Percentiles rank a stretch among this genome's conserved stretches.
These are phyloP conservation scores for Sialia sialis DNA, from an alignment of 2,113 vertebrate species.

Conservation along the genomic window DNA sequence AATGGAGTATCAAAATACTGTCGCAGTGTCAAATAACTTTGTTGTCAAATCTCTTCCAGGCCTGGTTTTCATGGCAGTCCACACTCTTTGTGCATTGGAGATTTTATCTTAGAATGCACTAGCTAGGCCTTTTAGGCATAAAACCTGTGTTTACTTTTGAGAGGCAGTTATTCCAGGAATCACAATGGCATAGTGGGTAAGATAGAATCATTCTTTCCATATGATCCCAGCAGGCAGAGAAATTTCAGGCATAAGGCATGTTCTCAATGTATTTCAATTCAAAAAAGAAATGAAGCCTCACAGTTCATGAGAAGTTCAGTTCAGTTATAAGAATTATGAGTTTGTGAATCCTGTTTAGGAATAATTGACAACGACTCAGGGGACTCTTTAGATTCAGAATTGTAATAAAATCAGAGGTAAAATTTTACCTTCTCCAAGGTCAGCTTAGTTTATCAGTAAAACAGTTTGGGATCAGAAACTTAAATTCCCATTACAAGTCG, in stretches of 20 bases:
- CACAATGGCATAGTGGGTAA: not conserved
- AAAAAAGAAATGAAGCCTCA: not conserved
- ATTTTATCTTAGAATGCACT: not conserved
- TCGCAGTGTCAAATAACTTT: not conserved
- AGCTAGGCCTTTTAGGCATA: not conserved
- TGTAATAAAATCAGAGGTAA: not conserved
- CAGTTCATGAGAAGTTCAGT: not conserved
- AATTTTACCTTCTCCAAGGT: not conserved
- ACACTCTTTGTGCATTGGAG: not conserved
- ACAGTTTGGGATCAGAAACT: not conserved
- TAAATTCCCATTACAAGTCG: not conserved
- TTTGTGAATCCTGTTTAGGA: not conserved
- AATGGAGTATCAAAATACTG: not conserved
- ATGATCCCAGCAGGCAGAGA: not conserved
- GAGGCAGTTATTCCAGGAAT: not conserved
- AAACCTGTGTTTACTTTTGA: not conserved
- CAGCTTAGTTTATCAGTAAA: not conserved
- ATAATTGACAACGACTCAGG: not conserved
- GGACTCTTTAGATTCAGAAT: not conserved
- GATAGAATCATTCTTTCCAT: not conserved
- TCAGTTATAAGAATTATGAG: not conserved
- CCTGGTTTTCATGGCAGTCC: not conserved
- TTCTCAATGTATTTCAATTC: not conserved
- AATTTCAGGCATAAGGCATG: not conserved
- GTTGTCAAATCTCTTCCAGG: not conserved